phyloP scores from a whole-genome alignment of 2,113 vertebrate genomes.

The Callipepla californica region DNA sequence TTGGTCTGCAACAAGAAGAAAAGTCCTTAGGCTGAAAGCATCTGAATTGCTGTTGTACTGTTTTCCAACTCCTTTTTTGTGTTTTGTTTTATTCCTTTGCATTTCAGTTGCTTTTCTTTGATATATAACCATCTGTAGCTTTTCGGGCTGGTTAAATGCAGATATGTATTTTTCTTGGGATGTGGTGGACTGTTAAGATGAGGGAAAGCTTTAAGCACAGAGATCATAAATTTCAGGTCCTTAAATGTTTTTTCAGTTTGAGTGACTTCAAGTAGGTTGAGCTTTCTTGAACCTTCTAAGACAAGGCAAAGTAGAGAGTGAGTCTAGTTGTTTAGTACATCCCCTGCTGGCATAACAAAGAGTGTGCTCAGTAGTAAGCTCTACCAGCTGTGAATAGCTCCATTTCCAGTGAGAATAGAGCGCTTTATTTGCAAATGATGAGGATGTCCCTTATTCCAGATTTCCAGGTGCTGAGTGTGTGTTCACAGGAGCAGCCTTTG shows the following conservation, averaged over 20 bases:
- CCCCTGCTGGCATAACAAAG: neutral
- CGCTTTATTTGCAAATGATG: neutral
- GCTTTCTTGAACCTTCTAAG: neutral
- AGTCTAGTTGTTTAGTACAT: neutral
- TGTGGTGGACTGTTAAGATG: neutral
- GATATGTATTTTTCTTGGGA: neutral
- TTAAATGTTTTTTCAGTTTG: neutral
- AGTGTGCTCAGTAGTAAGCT: neutral
- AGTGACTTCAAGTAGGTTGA: neutral
- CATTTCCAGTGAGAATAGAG: neutral
- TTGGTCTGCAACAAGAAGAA: neutral
- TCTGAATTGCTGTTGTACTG: neutral
- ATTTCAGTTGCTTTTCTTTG: neutral
- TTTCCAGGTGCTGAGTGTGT: neutral
- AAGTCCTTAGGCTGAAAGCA: neutral
- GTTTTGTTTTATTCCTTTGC: neutral
- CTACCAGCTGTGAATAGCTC: neutral
- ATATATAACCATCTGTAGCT: fast-evolving
- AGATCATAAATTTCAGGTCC: neutral
- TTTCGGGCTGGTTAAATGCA: neutral
- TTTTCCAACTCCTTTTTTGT: neutral
- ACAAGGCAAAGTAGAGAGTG: neutral
- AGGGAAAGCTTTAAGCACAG: neutral
- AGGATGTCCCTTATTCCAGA: neutral
- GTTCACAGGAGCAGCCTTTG: neutral